phyloP scores from a whole-genome alignment of 2,113 vertebrate species.

The Osmerus mordax region DNA sequence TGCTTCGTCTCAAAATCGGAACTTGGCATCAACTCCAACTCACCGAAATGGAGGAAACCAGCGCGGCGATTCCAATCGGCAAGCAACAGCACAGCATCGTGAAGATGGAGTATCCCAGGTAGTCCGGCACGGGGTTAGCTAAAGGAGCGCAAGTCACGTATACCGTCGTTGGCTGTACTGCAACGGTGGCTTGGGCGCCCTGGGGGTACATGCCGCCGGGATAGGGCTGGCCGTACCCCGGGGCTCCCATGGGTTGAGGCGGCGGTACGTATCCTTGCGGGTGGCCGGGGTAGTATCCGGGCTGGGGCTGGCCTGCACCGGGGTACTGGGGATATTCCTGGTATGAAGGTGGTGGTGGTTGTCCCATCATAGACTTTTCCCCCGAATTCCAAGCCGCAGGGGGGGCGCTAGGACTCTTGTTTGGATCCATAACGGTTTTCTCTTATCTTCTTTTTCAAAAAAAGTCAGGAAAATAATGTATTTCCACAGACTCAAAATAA shows the following conservation, averaged over 20 bases:
- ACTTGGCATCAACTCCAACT: slow-evolving; percentile 34
- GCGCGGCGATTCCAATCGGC: slow-evolving; percentile 71
- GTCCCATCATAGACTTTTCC: slow-evolving; percentile 43
- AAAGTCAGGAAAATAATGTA: too few species aligned
- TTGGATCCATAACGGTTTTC: slow-evolving; percentile 49
- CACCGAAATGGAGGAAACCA: slow-evolving; percentile 68
- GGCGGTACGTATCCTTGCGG: slow-evolving; percentile 15
- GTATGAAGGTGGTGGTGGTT: slow-evolving; percentile 55
- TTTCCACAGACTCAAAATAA: neutral
- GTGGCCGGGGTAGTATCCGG: slow-evolving; percentile 11
- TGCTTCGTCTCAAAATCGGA: too few species aligned
- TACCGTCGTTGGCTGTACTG: slow-evolving; percentile 50
- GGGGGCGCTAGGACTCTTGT: slow-evolving; percentile 27
- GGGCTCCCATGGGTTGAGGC: slow-evolving; percentile 16
- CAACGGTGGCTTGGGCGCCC: slow-evolving; percentile 29
- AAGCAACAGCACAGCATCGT: slow-evolving; percentile 76
- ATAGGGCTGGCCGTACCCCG: slow-evolving; percentile 1
- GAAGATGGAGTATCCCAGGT: slow-evolving; percentile 76
- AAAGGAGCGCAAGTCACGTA: slow-evolving; percentile 46
- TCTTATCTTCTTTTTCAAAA: neutral
- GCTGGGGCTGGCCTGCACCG: neutral
- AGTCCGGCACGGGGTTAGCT: slow-evolving; percentile 54
- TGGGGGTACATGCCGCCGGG: slow-evolving; percentile 11
- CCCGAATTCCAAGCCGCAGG: slow-evolving; percentile 13
- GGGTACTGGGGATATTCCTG: slow-evolving; percentile 32